Percentiles rank a stretch among this genome's conserved stretches.
These are phyloP conservation scores for Podocnemis expansa DNA, from an alignment of 2,113 vertebrate genomes.

Conservation along the genomic window DNA sequence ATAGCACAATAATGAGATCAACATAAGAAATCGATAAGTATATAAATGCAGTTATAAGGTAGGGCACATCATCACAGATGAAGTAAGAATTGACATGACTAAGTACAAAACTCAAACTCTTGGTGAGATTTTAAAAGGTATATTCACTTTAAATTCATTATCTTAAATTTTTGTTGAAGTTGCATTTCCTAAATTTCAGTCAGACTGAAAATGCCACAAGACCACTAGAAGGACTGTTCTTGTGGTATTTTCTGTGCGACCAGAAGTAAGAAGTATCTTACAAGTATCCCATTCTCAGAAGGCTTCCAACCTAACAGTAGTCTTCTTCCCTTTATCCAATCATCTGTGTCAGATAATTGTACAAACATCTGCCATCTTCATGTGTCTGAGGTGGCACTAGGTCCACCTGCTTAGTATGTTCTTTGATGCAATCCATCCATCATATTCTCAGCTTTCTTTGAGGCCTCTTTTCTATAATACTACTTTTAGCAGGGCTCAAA, in stretches of 20 bases:
- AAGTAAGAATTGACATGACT: not conserved
- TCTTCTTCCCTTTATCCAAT: not conserved
- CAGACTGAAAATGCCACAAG: not conserved
- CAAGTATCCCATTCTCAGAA: not conserved
- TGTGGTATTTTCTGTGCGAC: fast-evolving
- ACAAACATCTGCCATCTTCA: too few relatives aligned
- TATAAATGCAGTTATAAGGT: not conserved
- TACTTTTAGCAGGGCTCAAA: too few relatives aligned
- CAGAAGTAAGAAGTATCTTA: not conserved
- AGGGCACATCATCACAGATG: not conserved
- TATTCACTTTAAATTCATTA: not conserved
- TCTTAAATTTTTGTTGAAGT: not conserved
- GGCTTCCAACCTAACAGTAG: not conserved
- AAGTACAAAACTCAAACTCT: not conserved
- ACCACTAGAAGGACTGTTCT: not conserved
- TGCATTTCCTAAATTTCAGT: not conserved
- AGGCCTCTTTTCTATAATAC: too few relatives aligned
- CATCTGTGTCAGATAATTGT: too few relatives aligned
- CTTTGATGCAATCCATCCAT: too few relatives aligned
- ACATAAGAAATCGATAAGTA: not conserved
- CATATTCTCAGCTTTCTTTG: too few relatives aligned
- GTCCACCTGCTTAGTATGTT: too few relatives aligned
- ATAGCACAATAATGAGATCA: not conserved
- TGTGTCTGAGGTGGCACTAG: too few relatives aligned
- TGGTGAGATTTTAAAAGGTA: not conserved